Base-by-base conservation (phyloP, 2,113 vertebrate genomes). In the Apodemus speciosus region DNA sequence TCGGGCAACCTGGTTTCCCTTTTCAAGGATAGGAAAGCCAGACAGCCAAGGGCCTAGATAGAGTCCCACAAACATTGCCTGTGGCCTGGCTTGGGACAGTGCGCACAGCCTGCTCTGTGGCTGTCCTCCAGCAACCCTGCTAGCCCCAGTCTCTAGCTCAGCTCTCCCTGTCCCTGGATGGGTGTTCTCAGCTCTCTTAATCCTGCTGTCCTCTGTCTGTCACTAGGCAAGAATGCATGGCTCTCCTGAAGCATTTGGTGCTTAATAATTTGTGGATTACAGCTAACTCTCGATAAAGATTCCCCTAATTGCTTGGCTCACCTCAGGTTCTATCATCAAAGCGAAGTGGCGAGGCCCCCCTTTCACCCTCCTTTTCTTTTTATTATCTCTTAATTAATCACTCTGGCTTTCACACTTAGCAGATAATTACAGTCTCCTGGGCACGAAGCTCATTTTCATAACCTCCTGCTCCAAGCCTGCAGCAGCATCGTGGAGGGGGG, bases 331-430 rank as follows among this genome's bases (percentile, higher is more conserved):
- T 96, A 96, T 97, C 98, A 98, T 98, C 98, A 98, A 98, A 98
- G 98, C 97, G 93, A 95, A 97, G 96, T 98, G 96, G 94, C 85
- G 96, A 97, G 97, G 92, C 97, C 98, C 98, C 97, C 97, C 97
- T 97, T 97, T 90, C 96, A 96, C 97, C 97, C 98, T 98, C 98
- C 97, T 98, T 98, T 98, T 97, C 98, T 98, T 98, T 98, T 98
- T 98, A 98, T 98, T 98, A 98, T 98, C 98, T 98, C 98, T 98
- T 98, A 98, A 98, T 98, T 98, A 98, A 98, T 98, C 98, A 98
- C 98, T 98, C 97, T 90, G 97, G 98, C 98, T 98, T 98, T 98
- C 98, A 97, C 98, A 98, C 98, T 98, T 98, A 98, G 98, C 97
- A 96, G 98, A 98, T 98, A 98, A 98, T 98, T 98, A 98, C 97